Conservation (phyloP, 1,140 invertebrate species). For the Halesus radiatus region DNA sequence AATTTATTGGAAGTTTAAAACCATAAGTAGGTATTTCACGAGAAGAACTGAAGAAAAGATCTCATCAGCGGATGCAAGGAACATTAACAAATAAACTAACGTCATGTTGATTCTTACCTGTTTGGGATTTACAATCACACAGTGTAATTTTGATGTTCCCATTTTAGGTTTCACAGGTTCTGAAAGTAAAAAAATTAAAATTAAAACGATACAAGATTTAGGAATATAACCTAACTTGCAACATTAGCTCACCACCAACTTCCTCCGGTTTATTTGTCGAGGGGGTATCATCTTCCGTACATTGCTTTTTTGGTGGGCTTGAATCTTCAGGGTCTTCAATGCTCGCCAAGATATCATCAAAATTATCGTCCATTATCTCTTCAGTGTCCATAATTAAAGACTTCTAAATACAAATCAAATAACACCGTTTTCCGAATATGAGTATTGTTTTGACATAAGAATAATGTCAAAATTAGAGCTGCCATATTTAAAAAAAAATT, state of each 20-base stretch:
- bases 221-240: background rate
- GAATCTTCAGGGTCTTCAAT: slow-evolving; percentile 46
- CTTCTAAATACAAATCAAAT: background rate
- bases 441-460: background rate
- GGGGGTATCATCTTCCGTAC: background rate
- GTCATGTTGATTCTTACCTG: slow-evolving; percentile 65
- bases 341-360: slow-evolving; percentile 46
- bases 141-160: slow-evolving; percentile 59
- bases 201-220: background rate
- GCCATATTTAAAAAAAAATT: no score
- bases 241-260: background rate
- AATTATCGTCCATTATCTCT: slow-evolving; percentile 43
- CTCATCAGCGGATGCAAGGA: no score
- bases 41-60: no score
- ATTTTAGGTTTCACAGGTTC: slow-evolving; percentile 35
- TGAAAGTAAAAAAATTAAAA: slow-evolving; percentile 17
- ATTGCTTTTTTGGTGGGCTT: slow-evolving; percentile 19
- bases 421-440: background rate
- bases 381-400: background rate
- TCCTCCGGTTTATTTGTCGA: background rate
- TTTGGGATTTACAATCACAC: slow-evolving; percentile 76
- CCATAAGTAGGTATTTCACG: no score
- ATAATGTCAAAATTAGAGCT: no score
- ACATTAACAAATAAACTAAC: background rate
- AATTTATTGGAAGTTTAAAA: no score